Conservation (phyloP, 2,113 vertebrate species). For the Leiothrix lutea region DNA sequence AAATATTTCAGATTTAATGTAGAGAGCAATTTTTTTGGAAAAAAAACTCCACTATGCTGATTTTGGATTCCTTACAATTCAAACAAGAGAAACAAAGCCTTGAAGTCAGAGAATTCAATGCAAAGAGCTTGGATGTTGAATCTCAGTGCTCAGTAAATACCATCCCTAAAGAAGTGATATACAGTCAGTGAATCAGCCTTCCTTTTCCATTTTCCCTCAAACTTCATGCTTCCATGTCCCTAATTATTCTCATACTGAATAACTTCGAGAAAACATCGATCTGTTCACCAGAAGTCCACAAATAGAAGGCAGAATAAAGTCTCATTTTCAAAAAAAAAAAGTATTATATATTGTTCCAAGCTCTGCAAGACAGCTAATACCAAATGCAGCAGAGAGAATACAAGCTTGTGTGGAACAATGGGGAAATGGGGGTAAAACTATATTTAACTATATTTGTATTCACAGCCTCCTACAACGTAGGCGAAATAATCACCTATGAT, state of each 20-base stretch:
- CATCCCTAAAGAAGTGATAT: background rate
- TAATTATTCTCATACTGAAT: conserved; percentile 17
- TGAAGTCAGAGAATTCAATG: background rate
- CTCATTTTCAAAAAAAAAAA: background rate
- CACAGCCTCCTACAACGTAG: background rate
- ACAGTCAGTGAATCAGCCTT: background rate
- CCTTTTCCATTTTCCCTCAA: background rate
- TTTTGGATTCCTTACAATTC: background rate
- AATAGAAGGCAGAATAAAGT: background rate
- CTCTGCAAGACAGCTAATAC: background rate
- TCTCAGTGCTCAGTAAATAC: background rate
- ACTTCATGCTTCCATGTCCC: background rate
- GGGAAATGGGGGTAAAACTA: background rate
- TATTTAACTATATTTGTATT: conserved; percentile 28
- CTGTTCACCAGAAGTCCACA: background rate
- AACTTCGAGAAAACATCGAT: background rate
- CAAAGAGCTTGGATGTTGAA: background rate
- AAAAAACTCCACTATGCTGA: background rate
- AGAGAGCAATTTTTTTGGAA: background rate
- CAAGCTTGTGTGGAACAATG: background rate
- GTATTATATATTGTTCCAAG: background rate
- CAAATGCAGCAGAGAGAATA: background rate
- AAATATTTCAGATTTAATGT: background rate
- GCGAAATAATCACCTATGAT: background rate
- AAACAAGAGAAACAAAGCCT: conserved; percentile 3